phyloP scores from a whole-genome alignment of 2,113 vertebrate species.

The Mastomys natalensis region DNA sequence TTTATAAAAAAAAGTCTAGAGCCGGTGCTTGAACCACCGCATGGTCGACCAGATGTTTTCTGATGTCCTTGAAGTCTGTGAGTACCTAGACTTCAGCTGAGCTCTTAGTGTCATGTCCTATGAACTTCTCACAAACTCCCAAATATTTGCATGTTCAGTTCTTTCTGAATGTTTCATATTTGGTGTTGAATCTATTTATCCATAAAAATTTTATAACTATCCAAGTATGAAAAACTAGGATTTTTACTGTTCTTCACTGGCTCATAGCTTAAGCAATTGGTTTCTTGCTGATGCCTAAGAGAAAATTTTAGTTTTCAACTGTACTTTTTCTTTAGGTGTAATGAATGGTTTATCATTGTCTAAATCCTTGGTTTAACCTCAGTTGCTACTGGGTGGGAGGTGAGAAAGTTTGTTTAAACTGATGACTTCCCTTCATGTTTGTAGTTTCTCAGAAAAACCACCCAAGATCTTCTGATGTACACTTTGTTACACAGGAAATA shows the following conservation, averaged over 20 bases:
- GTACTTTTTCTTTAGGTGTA: not conserved
- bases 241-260: constrained; percentile 7
- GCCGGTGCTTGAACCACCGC: not conserved
- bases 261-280: constrained; percentile 47
- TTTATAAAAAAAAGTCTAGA: not conserved
- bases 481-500: not conserved
- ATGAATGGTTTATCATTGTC: constrained; percentile 19
- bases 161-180: constrained; percentile 27
- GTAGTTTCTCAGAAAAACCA: constrained; percentile 10
- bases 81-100: constrained; percentile 12
- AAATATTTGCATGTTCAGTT: not conserved
- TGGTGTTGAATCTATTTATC: constrained; percentile 25
- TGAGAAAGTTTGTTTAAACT: not conserved
- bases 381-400: not conserved
- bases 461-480: not conserved
- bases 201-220: constrained; percentile 23
- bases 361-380: constrained; percentile 11
- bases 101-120: not conserved
- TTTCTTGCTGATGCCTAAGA: constrained; percentile 29
- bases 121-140: not conserved
- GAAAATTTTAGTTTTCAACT: not conserved
- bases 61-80: not conserved
- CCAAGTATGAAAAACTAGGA: constrained; percentile 34
- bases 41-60: not conserved
- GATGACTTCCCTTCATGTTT: not conserved